phyloP scores from a whole-genome alignment of 2,797 vertebrate genomes.

The Phalanger gymnotis region DNA sequence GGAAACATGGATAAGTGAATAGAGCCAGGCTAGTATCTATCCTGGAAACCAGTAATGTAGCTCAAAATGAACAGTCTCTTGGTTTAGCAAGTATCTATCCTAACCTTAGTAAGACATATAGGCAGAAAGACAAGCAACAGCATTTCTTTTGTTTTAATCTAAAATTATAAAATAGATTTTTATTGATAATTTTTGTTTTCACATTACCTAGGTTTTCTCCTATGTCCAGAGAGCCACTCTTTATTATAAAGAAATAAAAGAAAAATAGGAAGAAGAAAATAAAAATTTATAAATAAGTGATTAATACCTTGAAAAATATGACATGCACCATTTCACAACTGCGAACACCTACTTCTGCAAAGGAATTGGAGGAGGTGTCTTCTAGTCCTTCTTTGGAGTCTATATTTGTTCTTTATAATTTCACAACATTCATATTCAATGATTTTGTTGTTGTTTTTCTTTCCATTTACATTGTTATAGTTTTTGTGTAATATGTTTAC shows the following conservation, averaged over 20 bases:
- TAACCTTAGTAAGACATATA: not conserved
- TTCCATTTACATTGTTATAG: not conserved
- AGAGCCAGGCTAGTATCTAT: not conserved
- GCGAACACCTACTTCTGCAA: not conserved
- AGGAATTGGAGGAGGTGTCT: not conserved
- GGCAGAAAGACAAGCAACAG: not conserved
- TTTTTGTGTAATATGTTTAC: too few species aligned
- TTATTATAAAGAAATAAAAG: not conserved
- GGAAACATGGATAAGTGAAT: not conserved
- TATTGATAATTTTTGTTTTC: not conserved
- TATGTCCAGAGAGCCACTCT: not conserved
- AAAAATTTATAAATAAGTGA: not conserved
- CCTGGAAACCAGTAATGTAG: not conserved
- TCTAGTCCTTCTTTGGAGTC: not conserved
- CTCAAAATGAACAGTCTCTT: not conserved
- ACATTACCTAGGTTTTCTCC: not conserved
- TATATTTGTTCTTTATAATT: not conserved
- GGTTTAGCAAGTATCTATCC: not conserved
- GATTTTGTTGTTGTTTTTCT: not conserved
- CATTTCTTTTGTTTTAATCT: not conserved
- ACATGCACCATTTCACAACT: not conserved
- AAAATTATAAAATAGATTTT: not conserved
- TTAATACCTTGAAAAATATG: not conserved
- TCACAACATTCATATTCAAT: not conserved
- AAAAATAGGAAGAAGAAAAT: not conserved